Base-by-base conservation (phyloP, 2,797 vertebrate species). In the Paramormyrops hopkinsi region DNA sequence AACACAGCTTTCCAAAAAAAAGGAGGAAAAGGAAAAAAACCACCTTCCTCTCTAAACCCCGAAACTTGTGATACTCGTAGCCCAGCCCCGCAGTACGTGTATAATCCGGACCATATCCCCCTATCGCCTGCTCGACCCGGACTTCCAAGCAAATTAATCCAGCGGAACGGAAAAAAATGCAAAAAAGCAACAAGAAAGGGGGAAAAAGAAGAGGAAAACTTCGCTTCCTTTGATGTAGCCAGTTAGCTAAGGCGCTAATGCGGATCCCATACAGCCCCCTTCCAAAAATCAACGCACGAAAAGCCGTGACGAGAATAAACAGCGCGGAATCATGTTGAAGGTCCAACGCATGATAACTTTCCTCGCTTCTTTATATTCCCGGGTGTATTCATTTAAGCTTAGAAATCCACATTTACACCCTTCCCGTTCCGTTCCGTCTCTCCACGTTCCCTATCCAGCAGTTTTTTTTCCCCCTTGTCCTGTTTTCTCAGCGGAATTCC, bases 401-500 rank as follows among this genome's bases (percentile, higher is more conserved):
- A 9, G 69, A 89, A 90, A 88, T 90, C 92, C 93, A 90, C 90
- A 50, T 91, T 93, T 84, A 73, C 91, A 90, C 92, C 95, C 90
- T 11, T 59, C 33, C 90, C 92, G 93, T 91, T 3, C 44, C 92
- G 93, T 79, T 91, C 93, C 93, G 92, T 93, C 95, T 96, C 95
- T 96, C 95, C 95, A 96, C 96, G 95, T 95, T 96, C 95, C 93
- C 93, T 94, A 92, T 93, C 91, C 92, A 90, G 92, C 93, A 91
- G 92, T 94, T 88, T 89, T 86, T 44, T 85, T 6, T 29, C 17
- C n/a, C 50, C 25, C 25, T 88, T 85, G 22, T 90, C 62, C 87
- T 88, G 88, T 90, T 94, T 95, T 89, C 89, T 85, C 89, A 86
- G 90, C 82, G 59, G 89, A 90, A 90, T 90, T 88, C 88, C 51